Percentiles rank a stretch among this genome's conserved stretches.
These are phyloP conservation scores for Umimayanthus kanabou DNA, from an alignment of 92 coral and sea anemone genomes.

Conservation along the genomic window DNA sequence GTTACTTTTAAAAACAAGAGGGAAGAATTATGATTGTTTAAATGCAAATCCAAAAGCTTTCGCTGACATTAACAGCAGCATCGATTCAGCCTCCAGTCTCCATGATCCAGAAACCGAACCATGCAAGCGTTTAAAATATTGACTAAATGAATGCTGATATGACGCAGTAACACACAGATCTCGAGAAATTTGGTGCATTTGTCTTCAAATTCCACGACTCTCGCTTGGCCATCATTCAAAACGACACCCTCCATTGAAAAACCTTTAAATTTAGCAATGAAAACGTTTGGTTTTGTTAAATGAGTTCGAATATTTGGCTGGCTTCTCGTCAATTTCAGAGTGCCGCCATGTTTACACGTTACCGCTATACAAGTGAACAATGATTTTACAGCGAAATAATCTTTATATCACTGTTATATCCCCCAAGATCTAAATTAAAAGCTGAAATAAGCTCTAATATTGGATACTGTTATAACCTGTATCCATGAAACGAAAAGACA, in stretches of 20 bases:
- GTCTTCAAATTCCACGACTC: conserved; percentile 7
- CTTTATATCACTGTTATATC: conserved; percentile 30
- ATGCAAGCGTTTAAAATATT: conserved; percentile 24
- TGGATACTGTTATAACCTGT: conserved; percentile 38
- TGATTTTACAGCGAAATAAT: conserved; percentile 42
- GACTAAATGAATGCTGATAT: not conserved
- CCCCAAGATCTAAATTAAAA: conserved; percentile 49
- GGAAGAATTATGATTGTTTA: not conserved
- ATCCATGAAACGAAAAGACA: conserved; percentile 16
- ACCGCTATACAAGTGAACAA: conserved; percentile 11
- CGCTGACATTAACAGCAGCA: conserved; percentile 1
- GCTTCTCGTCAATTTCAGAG: not conserved
- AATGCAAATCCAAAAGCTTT: not conserved
- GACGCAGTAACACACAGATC: conserved; percentile 12
- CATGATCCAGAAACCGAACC: conserved; percentile 8
- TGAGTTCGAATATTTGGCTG: not conserved
- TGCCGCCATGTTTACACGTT: conserved; percentile 45
- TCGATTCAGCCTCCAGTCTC: not conserved
- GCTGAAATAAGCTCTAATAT: conserved; percentile 56
- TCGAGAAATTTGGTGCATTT: conserved; percentile 2
- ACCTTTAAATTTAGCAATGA: not conserved
- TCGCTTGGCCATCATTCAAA: not conserved
- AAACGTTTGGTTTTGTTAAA: not conserved
- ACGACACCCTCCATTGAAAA: not conserved
- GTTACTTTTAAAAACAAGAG: not conserved